Base-by-base conservation (phyloP, 2,113 vertebrate species). In the Eulemur rufifrons region DNA sequence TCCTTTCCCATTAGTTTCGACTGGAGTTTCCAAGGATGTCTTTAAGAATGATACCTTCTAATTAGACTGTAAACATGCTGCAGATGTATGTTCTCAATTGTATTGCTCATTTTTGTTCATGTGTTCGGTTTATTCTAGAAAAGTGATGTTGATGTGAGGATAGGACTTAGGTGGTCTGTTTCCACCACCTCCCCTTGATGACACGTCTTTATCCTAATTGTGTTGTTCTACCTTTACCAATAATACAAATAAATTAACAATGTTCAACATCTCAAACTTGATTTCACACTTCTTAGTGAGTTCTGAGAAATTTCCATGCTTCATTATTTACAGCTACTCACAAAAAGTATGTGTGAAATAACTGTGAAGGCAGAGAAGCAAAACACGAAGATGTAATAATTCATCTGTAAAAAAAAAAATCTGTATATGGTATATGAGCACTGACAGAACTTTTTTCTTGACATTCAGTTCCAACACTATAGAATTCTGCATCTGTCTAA, bases 331-430 rank as follows among this genome's bases (percentile, higher is more conserved):
- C 52, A 69, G 87, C 71, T 85, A 82, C 83, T 92, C 14, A 12
- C 77, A 45, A 10, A 3, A 32, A 96, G 68, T 73, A 71, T 59
- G 84, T 96, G 97, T 97, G 98, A 96, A 97, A 94, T 77, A 69
- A 78, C 83, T n/a, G 95, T 20, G 89, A 97, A 95, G 66, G 69
- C 4, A 7, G 80, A 69, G 95, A 32, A 93, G 91, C 64, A 89
- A 94, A 97, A 91, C 74, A 39, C 0, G 12, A 96, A 92, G 85
- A 77, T 91, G n/a, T 47, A 92, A 91, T 85, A 95, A 96, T 61
- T 96, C 81, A 71, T 88, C 66, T 95, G 74, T 54, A 92, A 97
- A 88, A 95, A 81, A 39, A 87, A 71, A 85, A 11, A 11, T 77
- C 84, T 54, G 45, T 7, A 1, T 68, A 52, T 50, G 12, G 85